Conservation (phyloP, 2,797 vertebrate genomes). For the Chromis chromis region DNA sequence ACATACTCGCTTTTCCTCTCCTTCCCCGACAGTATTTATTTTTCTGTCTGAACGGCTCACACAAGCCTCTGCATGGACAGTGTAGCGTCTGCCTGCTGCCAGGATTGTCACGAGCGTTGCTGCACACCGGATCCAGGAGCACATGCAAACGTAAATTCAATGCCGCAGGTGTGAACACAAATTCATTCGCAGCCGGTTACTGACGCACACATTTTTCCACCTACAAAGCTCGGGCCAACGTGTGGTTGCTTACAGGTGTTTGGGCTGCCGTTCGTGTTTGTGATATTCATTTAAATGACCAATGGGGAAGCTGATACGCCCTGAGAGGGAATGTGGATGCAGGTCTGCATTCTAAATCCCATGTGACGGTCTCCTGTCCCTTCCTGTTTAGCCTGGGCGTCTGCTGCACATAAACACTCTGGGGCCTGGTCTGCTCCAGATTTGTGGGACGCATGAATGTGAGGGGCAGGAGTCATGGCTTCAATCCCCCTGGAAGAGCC, state of each 20-base stretch:
- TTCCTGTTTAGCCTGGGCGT: slow-evolving; percentile 96
- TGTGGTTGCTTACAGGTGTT: slow-evolving; percentile 56
- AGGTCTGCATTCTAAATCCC: slow-evolving; percentile 71
- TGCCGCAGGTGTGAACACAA: slow-evolving; percentile 42
- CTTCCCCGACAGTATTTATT: slow-evolving; percentile 80
- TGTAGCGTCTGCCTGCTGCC: slow-evolving; percentile 49
- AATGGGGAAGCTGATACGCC: slow-evolving; percentile 45
- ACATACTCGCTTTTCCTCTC: slow-evolving; percentile 67
- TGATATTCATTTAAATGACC: slow-evolving; percentile 51
- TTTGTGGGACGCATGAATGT: slow-evolving; percentile 58
- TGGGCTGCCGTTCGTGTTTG: slow-evolving; percentile 38
- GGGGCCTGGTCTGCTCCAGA: slow-evolving; percentile 73
- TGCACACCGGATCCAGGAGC: slow-evolving; percentile 6
- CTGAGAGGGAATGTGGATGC: slow-evolving; percentile 50
- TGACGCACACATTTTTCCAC: slow-evolving; percentile 35
- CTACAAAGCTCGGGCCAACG: slow-evolving; percentile 16
- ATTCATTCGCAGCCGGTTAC: slow-evolving; percentile 15
- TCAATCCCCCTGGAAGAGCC: slow-evolving; percentile 70
- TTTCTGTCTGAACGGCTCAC: slow-evolving; percentile 78
- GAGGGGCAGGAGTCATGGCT: slow-evolving; percentile 69
- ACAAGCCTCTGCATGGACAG: slow-evolving; percentile 67
- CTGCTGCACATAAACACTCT: slow-evolving; percentile 90
- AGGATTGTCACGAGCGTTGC: slow-evolving; percentile 27
- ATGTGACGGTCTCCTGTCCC: slow-evolving; percentile 89
- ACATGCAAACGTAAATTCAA: slow-evolving; percentile 14